phyloP scores from a whole-genome alignment of 2,888 invertebrate species.

The Chrysodeixis includens region DNA sequence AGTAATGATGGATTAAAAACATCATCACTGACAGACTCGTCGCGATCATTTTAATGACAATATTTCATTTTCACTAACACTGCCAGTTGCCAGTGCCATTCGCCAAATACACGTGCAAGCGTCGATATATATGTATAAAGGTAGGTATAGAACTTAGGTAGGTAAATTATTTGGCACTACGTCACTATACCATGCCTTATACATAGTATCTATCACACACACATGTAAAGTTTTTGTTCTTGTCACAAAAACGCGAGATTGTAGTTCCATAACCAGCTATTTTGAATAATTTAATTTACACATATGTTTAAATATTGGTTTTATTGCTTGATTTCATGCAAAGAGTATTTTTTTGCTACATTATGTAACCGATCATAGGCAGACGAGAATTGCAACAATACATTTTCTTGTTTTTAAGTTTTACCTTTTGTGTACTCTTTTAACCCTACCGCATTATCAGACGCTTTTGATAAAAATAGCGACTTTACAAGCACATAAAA shows the following conservation, averaged over 20 bases:
- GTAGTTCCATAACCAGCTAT: neutral
- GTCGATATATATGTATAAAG: slow-evolving; percentile 16
- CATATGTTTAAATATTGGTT: neutral
- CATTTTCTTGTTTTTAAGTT: no score
- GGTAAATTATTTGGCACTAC: slow-evolving; percentile 24
- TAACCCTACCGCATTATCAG: no score
- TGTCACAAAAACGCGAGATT: neutral
- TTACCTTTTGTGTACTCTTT: no score
- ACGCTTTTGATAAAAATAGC: no score
- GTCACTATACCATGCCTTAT: neutral
- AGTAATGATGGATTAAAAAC: neutral
- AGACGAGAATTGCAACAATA: no score
- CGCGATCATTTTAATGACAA: slow-evolving; percentile 9
- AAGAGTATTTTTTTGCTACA: neutral
- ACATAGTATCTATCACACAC: neutral
- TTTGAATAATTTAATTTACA: neutral
- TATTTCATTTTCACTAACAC: slow-evolving; percentile 36
- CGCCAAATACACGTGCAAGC: slow-evolving; percentile 51
- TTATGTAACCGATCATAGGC: neutral
- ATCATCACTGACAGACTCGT: slow-evolving; percentile 12
- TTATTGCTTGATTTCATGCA: neutral
- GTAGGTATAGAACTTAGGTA: slow-evolving; percentile 38
- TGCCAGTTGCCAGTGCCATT: slow-evolving; percentile 40
- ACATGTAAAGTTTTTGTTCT: neutral
- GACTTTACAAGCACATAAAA: no score